phyloP scores from a whole-genome alignment of 2,797 vertebrate species.

The Pteropus rufus region DNA sequence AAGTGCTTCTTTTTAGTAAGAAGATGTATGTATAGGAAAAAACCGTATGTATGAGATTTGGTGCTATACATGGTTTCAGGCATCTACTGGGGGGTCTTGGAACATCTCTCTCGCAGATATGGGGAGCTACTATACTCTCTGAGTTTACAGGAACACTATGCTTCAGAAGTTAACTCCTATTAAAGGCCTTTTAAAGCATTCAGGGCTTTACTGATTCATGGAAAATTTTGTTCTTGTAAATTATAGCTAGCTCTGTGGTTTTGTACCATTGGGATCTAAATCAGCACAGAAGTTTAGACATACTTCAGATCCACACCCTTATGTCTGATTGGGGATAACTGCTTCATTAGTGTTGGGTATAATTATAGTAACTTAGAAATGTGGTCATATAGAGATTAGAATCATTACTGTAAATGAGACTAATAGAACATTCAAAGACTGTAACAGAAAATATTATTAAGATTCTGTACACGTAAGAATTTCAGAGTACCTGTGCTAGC shows the following conservation, averaged over 20 bases:
- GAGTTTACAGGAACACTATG: background rate
- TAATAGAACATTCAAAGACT: background rate
- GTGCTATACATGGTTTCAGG: background rate
- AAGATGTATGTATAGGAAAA: background rate
- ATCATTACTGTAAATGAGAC: background rate
- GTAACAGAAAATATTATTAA: background rate
- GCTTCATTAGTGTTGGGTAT: background rate
- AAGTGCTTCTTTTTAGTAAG: background rate
- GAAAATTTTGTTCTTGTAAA: constrained; percentile 35
- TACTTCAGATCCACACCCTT: background rate
- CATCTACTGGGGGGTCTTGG: background rate
- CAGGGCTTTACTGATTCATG: background rate
- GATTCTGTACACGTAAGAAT: background rate
- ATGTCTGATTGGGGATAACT: background rate
- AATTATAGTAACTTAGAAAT: background rate
- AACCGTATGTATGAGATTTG: background rate
- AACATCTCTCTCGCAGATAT: too few species aligned
- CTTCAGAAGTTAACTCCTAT: constrained; percentile 4
- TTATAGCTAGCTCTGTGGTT: background rate
- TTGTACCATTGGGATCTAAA: background rate
- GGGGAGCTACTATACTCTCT: background rate
- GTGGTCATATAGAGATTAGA: background rate
- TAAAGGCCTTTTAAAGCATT: constrained; percentile 11
- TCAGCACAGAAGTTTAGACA: background rate
- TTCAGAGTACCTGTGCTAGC: background rate